A percentile compares a stretch with the other conserved stretches of the same genome.
Conservation (phyloP, 2,797 vertebrate genomes). For the Glyptemys insculpta region DNA sequence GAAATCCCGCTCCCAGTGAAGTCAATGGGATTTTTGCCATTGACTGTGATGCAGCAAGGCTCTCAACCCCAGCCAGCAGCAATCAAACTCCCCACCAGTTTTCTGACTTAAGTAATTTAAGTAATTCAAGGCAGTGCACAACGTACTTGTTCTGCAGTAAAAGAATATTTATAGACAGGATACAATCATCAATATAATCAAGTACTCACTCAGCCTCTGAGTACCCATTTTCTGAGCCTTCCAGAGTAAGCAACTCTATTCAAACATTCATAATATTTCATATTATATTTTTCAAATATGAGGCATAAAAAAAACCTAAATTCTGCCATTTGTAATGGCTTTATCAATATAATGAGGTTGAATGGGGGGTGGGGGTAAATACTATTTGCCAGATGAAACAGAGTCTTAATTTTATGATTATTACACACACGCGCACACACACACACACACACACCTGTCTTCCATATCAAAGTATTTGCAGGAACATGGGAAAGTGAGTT, state of each 20-base stretch:
- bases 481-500: neutral
- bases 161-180: conserved; percentile 44
- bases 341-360: neutral
- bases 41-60: no score
- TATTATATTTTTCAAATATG: neutral
- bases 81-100: neutral
- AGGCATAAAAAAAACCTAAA: neutral
- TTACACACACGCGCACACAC: rapidly evolving
- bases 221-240: conserved; percentile 40
- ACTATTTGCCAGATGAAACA: neutral
- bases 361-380: neutral
- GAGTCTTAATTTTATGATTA: neutral
- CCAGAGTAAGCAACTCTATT: conserved; percentile 35
- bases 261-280: neutral
- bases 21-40: neutral
- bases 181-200: conserved; percentile 41
- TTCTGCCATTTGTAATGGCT: conserved; percentile 11
- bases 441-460: neutral
- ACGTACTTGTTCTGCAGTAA: conserved; percentile 9
- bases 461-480: neutral
- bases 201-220: conserved; percentile 60
- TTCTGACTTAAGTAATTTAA: neutral
- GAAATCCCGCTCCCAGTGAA: neutral
- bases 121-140: neutral
- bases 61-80: neutral